Percentiles rank a stretch among this genome's conserved stretches.
These are phyloP conservation scores for Polyodon spathula DNA, from an alignment of 2,113 vertebrate species.

Conservation along the genomic window DNA sequence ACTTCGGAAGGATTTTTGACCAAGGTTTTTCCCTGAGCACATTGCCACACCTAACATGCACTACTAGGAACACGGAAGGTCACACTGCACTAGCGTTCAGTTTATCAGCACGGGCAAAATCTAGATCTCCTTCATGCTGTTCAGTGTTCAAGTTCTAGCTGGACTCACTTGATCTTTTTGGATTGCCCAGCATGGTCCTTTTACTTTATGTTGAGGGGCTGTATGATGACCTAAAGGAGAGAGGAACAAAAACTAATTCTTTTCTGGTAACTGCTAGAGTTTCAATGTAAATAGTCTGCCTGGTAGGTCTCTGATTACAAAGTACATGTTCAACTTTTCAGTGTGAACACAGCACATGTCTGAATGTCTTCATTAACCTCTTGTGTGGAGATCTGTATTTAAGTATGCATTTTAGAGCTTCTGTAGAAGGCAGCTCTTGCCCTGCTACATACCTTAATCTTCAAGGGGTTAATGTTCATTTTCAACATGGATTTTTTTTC, in stretches of 20 bases:
- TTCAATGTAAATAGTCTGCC: background rate
- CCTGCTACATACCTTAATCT: background rate
- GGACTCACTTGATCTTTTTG: too few species aligned
- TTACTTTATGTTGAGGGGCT: too few species aligned
- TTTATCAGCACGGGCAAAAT: background rate
- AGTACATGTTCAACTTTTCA: constrained; percentile 14
- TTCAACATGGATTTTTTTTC: background rate
- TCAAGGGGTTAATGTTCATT: background rate
- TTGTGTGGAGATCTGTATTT: constrained; percentile 43
- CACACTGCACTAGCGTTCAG: constrained; percentile 55
- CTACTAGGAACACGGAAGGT: constrained; percentile 63
- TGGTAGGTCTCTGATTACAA: too few species aligned
- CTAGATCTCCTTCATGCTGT: background rate
- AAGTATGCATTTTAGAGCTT: too few species aligned
- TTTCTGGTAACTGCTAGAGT: too few species aligned
- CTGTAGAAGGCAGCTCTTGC: too few species aligned
- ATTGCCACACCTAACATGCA: constrained; percentile 94
- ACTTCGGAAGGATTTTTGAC: constrained; percentile 99
- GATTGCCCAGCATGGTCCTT: too few species aligned
- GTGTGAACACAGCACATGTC: constrained; percentile 68
- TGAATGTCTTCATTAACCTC: constrained; percentile 59
- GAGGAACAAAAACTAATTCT: too few species aligned
- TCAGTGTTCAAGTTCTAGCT: background rate
- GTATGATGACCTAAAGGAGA: too few species aligned
- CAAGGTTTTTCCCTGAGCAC: constrained; percentile 91